phyloP scores from a whole-genome alignment of 1,140 invertebrate genomes.

The Conus ventricosus region DNA sequence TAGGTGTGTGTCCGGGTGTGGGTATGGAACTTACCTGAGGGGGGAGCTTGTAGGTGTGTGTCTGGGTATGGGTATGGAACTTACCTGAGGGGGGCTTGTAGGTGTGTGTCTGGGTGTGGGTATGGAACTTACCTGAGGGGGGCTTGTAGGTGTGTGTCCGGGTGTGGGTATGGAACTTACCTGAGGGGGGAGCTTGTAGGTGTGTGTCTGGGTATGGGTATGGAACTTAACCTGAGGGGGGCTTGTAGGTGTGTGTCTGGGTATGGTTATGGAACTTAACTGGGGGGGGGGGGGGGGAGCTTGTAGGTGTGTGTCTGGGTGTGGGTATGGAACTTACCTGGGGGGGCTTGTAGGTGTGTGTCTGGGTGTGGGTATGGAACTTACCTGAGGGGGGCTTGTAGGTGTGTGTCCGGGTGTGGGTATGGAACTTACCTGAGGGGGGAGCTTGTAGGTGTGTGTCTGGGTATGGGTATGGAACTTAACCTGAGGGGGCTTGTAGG shows the following conservation, averaged over 20 bases:
- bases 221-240: too few species aligned
- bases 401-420: not conserved
- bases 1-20: conserved; percentile 79
- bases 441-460: conserved; percentile 79
- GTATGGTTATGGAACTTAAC: too few species aligned
- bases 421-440: not conserved
- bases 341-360: conserved; percentile 80
- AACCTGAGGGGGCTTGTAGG: not conserved
- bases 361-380: conserved; percentile 3
- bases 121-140: too few species aligned
- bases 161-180: too few species aligned
- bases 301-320: too few species aligned
- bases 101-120: conserved; percentile 37
- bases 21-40: not conserved
- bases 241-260: too few species aligned
- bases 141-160: too few species aligned
- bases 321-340: not conserved
- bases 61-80: not conserved
- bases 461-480: not conserved
- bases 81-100: conserved; percentile 76
- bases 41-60: not conserved
- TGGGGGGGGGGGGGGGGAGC: too few species aligned
- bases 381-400: not conserved
- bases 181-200: too few species aligned
- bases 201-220: too few species aligned